Conservation (phyloP, 2,888 invertebrate species). For the Endotricha flammealis region DNA sequence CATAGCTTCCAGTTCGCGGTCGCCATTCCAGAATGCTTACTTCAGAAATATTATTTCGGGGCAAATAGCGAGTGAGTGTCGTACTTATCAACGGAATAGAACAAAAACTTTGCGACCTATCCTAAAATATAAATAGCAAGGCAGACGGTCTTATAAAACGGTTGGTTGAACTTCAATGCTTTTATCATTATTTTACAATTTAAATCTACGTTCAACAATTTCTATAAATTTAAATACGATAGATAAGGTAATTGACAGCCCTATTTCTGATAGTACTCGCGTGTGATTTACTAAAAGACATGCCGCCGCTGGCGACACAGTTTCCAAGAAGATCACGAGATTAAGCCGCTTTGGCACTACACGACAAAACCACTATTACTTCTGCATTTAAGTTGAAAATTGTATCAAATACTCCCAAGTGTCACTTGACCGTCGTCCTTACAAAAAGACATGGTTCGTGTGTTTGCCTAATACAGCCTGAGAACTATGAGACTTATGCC, state of each 20-base stretch:
- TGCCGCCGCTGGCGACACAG: slow-evolving; percentile 51
- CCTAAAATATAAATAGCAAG: no score
- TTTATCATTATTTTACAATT: no score
- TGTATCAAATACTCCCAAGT: neutral
- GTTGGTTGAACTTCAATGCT: no score
- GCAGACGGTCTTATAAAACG: no score
- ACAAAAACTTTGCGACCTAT: no score
- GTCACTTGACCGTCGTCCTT: slow-evolving; percentile 15
- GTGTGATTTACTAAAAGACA: slow-evolving; percentile 56
- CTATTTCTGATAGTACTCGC: slow-evolving; percentile 38
- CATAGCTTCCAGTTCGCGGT: no score
- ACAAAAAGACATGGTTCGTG: slow-evolving; percentile 24
- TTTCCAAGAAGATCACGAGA: slow-evolving; percentile 58
- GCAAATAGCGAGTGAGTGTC: no score
- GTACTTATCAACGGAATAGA: no score
- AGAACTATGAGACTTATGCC: slow-evolving; percentile 42
- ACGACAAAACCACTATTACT: slow-evolving; percentile 2
- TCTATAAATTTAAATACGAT: neutral
- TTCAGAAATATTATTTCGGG: no score
- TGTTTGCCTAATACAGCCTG: slow-evolving; percentile 53
- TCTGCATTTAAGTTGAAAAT: slow-evolving; percentile 1
- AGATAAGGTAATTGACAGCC: slow-evolving; percentile 25
- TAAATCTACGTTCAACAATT: neutral
- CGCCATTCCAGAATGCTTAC: no score
- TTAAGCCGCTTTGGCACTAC: slow-evolving; percentile 39